Evolutionary conservation across 2,888 invertebrate genomes (phyloP), one percentile per base, ranked within the genome.

Genomic region (Linnaemya tessellans): DNA sequence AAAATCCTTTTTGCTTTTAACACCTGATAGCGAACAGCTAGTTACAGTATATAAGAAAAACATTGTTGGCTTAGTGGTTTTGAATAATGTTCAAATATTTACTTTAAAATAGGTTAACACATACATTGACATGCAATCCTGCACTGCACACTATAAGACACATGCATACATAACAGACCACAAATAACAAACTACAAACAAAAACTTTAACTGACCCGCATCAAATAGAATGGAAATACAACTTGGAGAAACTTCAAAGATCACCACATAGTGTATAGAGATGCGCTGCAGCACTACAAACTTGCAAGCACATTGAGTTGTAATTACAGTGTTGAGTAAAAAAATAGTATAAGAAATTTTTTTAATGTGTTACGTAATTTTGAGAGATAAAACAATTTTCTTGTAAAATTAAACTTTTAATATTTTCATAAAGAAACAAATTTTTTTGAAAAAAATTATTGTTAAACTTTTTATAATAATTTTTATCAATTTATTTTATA

Each of bases 141-240:
- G 20, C 1, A 13, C 3, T 49, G 49, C 1, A 67, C 49, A 38
- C 38, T 11, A 1, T 25, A n/a, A 62, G 0, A 58, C 43, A 64
- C 54, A 65, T 51, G 3, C 46, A 80, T 43, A 51, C n/a, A 58
- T 11, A 2, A 25, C 25, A 54, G 51, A 56, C 80, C 56, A 65
- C 58, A 67, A 73, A 49, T 25, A 70, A 73, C 77, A 73, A 60
- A 80, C 58, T 54, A 71, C 43, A 80, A 81, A 73, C 81, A 60
- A 70, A 70, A 68, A 70, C 49, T 68, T 85, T 56, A 75, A 71
- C 73, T 82, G 85, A 85, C 85, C 82, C 82, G 74, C 79, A 80
- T 73, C 46, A 75, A 79, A 74, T 70, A 22, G 56, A 70, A 79
- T 75, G 56, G 41, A 70, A 79, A 64, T 18, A 77, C 38, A 77